Evolutionary conservation across 2,797 vertebrate genomes (phyloP), one percentile per base, ranked within the genome.

Genomic region (Apogon talboti): DNA sequence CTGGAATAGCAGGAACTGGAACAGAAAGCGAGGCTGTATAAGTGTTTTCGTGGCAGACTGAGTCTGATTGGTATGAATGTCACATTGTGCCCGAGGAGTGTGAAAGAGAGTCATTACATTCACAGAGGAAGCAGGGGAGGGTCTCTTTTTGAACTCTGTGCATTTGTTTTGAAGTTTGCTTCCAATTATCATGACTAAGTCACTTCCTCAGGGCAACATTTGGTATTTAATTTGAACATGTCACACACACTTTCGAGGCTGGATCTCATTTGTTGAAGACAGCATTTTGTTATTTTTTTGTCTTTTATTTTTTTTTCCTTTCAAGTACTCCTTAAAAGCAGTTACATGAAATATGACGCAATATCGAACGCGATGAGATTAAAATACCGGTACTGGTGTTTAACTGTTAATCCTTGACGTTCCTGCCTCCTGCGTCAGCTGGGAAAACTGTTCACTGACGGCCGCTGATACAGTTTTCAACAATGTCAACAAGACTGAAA

Each of bases 111-210:
- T 88, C 77, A 83, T 87, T 89, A 88, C 52, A 62, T 61, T 67
- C 82, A 78, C 60, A 79, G 82, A 87, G 84, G 84, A 88, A 84
- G 76, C 58, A 78, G 66, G 67, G 76, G 63, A 87, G 78, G 77
- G 53, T 74, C 61, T 76, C 57, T 54, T 77, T 85, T 89, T 82
- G 63, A 88, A 87, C 81, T 82, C 33, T 21, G 12, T 46, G 56
- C 66, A 74, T 89, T 91, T 87, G 83, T 90, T 90, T 89, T 86
- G 78, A 90, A 88, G 87, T 86, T 89, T 87, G 80, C 80, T 74
- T 87, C 84, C 89, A 91, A 87, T 91, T 91, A 90, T 82, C 75
- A 52, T 66, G 65, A 86, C 83, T 78, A 78, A 86, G 75, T 85
- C 66, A 70, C 78, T 82, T 91, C 87, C 86, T 79, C 79, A 0